Base-by-base conservation (phyloP, 2,797 vertebrate species). In the Mus spretus region DNA sequence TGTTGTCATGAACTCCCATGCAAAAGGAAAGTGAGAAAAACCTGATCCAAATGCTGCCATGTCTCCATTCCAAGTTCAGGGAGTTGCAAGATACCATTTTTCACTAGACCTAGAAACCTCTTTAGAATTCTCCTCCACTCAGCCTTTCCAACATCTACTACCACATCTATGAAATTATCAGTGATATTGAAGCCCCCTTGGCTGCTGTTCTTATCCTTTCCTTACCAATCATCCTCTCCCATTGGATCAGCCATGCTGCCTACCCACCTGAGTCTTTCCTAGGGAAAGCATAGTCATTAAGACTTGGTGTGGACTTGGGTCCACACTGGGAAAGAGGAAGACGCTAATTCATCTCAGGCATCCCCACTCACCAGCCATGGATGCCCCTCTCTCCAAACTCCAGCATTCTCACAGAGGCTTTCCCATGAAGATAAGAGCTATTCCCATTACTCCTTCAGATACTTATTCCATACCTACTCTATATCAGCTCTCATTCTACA, bases 71-170 rank as follows among this genome's bases (percentile, higher is more conserved):
- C 47, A 87, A 89, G 70, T 34, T 78, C 37, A 86, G 77, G 34
- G 63, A 40, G 47, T 63, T 74, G 84, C 26, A 44, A 77, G 24
- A 72, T n/a, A 37, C 20, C 61, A 10, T 67, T 91, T 93, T 65
- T 70, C 37, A 70, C 26, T n/a, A 91, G 57, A 84, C 34, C 34
- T 92, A 89, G n/a, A 84, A 91, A 91, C 5, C 70, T 78, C 70
- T 78, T 77, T 55, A 74, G 74, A 95, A 82, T 70, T 47, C 37
- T 92, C 93, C 63, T 74, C 50, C 75, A 84, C 17, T 37, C 20
- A 83, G 44, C 20, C 78, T 93, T 89, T 17, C 74, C 77, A 67
- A 77, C 4, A 92, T 74, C 44, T 12, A 72, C 72, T 37, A 70
- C 34, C 74, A 90, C 77, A 63, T 37, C 70, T 17, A 14, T 31